Percentiles rank a stretch among this genome's conserved stretches.
Evolutionary conservation across 2,113 vertebrate species (phyloP).

Genomic region (Urocitellus parryii): DNA sequence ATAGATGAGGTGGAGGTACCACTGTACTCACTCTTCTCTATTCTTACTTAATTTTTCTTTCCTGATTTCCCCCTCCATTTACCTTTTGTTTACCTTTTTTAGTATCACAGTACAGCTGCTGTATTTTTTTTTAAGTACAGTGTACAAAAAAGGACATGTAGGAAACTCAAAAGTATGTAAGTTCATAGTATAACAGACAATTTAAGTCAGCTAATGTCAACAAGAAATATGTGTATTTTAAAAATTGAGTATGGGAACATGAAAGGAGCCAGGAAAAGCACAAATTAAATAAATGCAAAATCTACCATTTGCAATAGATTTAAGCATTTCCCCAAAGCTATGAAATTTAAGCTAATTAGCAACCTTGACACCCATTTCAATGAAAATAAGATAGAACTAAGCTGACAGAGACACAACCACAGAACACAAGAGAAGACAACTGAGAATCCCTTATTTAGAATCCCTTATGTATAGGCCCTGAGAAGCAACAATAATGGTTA

Average conservation of each 20-base stretch:
- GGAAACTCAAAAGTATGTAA: slow-evolving; percentile 11
- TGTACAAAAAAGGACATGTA: not conserved
- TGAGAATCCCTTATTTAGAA: not conserved
- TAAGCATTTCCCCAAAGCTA: not conserved
- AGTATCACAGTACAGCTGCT: not conserved
- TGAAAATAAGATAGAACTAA: not conserved
- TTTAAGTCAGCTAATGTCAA: not conserved
- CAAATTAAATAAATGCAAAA: slow-evolving; percentile 33
- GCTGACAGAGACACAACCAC: not conserved
- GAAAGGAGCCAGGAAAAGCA: slow-evolving; percentile 39
- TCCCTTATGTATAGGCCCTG: not conserved
- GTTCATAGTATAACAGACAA: slow-evolving; percentile 6
- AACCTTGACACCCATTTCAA: slow-evolving; percentile 10
- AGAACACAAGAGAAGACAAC: not conserved
- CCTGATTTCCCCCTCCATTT: not conserved
- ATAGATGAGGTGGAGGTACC: not conserved
- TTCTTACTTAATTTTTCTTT: slow-evolving; percentile 30
- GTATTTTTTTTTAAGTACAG: not conserved
- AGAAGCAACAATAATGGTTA: not conserved
- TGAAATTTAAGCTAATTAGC: not conserved
- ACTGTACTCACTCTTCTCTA: not conserved
- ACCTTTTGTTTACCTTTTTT: not conserved
- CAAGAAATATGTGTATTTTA: not conserved
- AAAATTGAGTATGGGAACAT: slow-evolving; percentile 20
- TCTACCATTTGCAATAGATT: slow-evolving; percentile 22